Percentiles rank a stretch among this genome's conserved stretches.
phyloP scores from a whole-genome alignment of 2,113 vertebrate genomes.

The Sitta europaea region DNA sequence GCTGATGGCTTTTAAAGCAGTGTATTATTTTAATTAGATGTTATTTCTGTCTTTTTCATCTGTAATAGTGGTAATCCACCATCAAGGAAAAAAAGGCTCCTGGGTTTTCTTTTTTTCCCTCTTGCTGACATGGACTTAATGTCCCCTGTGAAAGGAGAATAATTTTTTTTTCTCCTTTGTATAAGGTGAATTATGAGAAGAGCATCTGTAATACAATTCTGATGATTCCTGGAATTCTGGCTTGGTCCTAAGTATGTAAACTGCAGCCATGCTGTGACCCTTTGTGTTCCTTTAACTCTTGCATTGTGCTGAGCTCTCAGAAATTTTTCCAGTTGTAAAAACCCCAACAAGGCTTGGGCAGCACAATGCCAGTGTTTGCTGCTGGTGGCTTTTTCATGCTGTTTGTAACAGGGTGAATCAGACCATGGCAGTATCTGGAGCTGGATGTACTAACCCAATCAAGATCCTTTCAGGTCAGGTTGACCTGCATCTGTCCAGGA shows the following conservation, averaged over 20 bases:
- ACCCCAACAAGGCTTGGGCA: neutral
- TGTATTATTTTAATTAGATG: neutral
- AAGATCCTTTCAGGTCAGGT: neutral
- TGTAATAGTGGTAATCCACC: neutral
- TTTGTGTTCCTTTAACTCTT: neutral
- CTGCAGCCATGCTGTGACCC: neutral
- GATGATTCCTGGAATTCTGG: neutral
- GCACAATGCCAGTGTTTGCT: neutral
- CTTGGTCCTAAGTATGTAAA: neutral
- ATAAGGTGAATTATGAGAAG: neutral
- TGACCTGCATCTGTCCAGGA: conserved; percentile 12
- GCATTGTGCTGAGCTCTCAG: neutral
- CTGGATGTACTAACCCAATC: conserved; percentile 17
- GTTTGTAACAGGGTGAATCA: conserved; percentile 8
- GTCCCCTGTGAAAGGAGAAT: neutral
- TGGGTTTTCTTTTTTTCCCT: neutral
- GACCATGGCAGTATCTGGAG: neutral
- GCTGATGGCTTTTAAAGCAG: neutral
- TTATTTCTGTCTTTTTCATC: neutral
- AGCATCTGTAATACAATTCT: neutral
- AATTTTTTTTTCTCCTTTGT: neutral
- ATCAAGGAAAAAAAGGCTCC: neutral
- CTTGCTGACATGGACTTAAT: neutral
- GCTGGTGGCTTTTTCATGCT: neutral
- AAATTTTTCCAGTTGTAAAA: neutral